A percentile compares a stretch with the other conserved stretches of the same genome.
Evolutionary conservation across 2,888 invertebrate genomes (phyloP).

Genomic region (Venusia cambrica): DNA sequence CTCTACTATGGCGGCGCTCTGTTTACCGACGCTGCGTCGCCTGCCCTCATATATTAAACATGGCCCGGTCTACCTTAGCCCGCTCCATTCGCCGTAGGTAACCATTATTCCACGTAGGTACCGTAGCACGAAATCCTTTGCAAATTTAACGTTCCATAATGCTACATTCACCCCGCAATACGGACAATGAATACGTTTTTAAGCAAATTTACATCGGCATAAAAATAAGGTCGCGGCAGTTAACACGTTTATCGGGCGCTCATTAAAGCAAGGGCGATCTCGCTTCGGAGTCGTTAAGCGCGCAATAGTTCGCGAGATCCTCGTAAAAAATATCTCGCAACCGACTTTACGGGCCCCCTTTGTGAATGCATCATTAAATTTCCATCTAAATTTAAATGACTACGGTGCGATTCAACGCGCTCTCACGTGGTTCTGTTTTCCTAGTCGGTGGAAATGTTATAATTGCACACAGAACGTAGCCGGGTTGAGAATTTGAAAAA

Average conservation of each 20-base stretch:
- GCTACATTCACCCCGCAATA: slow-evolving; percentile 53
- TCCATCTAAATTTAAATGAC: slow-evolving; percentile 81
- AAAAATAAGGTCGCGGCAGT: slow-evolving; percentile 80
- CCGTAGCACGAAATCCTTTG: slow-evolving; percentile 33
- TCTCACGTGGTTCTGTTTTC: slow-evolving; percentile 79
- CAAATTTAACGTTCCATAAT: slow-evolving; percentile 45
- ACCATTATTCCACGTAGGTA: slow-evolving; percentile 35
- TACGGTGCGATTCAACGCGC: slow-evolving; percentile 72
- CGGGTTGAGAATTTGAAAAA: slow-evolving; percentile 78
- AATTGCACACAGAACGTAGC: slow-evolving; percentile 78
- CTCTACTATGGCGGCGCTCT: slow-evolving; percentile 37
- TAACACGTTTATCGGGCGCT: slow-evolving; percentile 81
- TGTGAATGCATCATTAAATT: slow-evolving; percentile 81
- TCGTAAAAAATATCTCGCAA: slow-evolving; percentile 81
- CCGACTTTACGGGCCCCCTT: slow-evolving; percentile 80
- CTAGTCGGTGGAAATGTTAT: slow-evolving; percentile 79
- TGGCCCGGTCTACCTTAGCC: slow-evolving; percentile 62
- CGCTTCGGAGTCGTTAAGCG: slow-evolving; percentile 81
- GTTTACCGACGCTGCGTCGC: slow-evolving; percentile 76
- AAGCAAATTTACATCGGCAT: slow-evolving; percentile 77
- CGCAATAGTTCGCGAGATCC: slow-evolving; percentile 82
- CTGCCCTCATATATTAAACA: slow-evolving; percentile 80
- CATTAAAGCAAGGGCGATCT: slow-evolving; percentile 80
- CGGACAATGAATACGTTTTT: slow-evolving; percentile 75
- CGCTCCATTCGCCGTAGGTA: slow-evolving; percentile 39